These are phyloP conservation scores for Incurvaria masculella DNA, from an alignment of 2,888 invertebrate species.

Conservation along the genomic window DNA sequence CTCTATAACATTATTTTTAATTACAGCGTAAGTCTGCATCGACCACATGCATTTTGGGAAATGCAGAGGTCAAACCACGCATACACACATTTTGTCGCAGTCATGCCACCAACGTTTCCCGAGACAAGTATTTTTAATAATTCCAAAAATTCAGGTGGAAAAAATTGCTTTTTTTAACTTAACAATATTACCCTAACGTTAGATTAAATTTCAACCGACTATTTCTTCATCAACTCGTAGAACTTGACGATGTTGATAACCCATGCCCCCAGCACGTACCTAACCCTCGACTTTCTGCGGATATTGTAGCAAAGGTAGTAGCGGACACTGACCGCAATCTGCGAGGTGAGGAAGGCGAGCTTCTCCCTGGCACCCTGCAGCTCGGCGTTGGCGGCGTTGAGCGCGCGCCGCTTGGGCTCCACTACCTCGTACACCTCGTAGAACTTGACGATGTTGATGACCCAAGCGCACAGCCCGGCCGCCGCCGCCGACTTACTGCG, in stretches of 20 bases:
- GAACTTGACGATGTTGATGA: conserved; percentile 86
- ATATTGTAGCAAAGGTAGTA: conserved; percentile 36
- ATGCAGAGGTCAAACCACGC: too few relatives aligned
- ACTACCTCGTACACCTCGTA: conserved; percentile 89
- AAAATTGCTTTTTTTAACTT: too few relatives aligned
- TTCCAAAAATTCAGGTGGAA: too few relatives aligned
- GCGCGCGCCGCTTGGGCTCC: conserved; percentile 85
- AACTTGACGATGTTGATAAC: conserved; percentile 89
- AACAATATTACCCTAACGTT: too few relatives aligned
- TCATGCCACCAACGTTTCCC: too few relatives aligned
- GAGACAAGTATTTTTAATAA: too few relatives aligned
- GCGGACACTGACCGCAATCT: conserved; percentile 52
- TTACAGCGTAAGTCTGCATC: too few relatives aligned
- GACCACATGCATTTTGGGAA: too few relatives aligned
- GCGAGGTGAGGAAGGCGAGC: conserved; percentile 70
- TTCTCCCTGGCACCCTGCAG: conserved; percentile 78
- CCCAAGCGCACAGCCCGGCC: conserved; percentile 93
- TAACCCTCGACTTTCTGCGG: conserved; percentile 84
- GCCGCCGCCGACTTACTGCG: conserved; percentile 86
- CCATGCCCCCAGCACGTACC: conserved; percentile 92
- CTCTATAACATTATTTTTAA: too few relatives aligned
- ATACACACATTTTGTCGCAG: too few relatives aligned
- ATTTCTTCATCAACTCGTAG: conserved; percentile 69
- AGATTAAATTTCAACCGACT: too few relatives aligned
- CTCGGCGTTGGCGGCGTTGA: conserved; percentile 82